Base-by-base conservation (phyloP, 2,113 vertebrate species). In the Solea solea region DNA sequence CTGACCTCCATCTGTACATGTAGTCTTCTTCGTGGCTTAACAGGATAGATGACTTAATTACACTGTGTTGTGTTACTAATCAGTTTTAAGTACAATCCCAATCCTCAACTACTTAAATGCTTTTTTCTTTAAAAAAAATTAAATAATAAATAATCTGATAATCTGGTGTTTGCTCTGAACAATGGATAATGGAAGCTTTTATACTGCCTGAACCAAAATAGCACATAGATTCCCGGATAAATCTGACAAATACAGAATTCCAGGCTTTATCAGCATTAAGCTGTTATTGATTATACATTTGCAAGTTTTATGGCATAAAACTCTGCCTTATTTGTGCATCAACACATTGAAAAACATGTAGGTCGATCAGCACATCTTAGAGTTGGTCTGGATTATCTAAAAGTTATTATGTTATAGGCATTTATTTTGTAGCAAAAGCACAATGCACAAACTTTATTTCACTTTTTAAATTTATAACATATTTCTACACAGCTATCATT, bases 21-120 rank as follows among this genome's bases (percentile, higher is more conserved):
- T 12, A 49, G 76, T 46, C 12, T 67, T 68, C 54, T 12, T 53
- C n/a, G 27, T 9, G 7, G 53, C 21, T 72, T 51, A 56, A 16
- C 48, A 14, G 40, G 41, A 49, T 27, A 49, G 41, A 50, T 44
- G 3, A 27, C 60, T 52, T 65, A 48, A 55, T 66, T 40, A 56
- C 50, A 39, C 62, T 49, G 34, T 39, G n/a, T 40, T 56, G 55
- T 72, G 63, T 50, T 4, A 1, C 50, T 67, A 72, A 72, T 66
- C 41, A 39, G 51, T 56, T 50, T 50, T 51, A 56, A 66, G 62
- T 46, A 16, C n/a, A n/a, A 21, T 21, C 55, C 53, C 8, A 7
- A 61, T 64, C 60, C 42, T 53, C 15, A 2, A 52, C 64, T 45
- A 56, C 56, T 56, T 45, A 51, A 0, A 12, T 51, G 1, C 14